Base-by-base conservation (phyloP, 2,113 vertebrate species). In the Anarhynchus alexandrinus region DNA sequence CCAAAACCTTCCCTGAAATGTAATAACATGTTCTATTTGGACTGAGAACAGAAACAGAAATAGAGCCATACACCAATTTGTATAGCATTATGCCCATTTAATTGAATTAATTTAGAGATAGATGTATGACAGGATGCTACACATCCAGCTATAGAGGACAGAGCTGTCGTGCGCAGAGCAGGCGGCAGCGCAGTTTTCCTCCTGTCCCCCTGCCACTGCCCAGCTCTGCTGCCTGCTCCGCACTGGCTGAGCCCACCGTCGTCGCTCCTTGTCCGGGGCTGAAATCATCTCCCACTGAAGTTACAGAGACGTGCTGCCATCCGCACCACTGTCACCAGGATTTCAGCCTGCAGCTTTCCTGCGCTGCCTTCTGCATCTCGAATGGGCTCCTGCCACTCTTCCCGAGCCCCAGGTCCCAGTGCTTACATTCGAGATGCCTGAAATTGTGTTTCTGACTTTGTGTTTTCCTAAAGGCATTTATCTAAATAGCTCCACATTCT, bases 31-130 rank as follows among this genome's bases (percentile, higher is more conserved):
- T 72, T 77, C 64, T 66, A 29, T 16, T 84, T 79, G 36, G 77
- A 78, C 76, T 67, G 79, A 95, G 73, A 90, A 91, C 73, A 95
- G 94, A 85, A 87, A 70, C 43, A 93, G 77, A 95, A 95, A 62
- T 71, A 66, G 66, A 96, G 59, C 42, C 34, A 51, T 71, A 82
- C 7, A n/a, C 17, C 30, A 71, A 78, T 90, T 90, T 90, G 67
- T 83, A 19, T 83, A 70, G 55, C 34, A 82, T 95, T 79, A 61
- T 0, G 0, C 42, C 61, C n/a, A 88, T 92, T 94, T 90, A 96
- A 95, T 77, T 82, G 62, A 85, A 84, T 86, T 93, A 54, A 80
- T 88, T 93, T 88, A 49, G 72, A 82, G 70, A 47, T 2, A 82
- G 86, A 94, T 86, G 67, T 61, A 94, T 22, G 59, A 40, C 52